These are phyloP conservation scores for Pocillopora grandis DNA, from an alignment of 92 coral and sea anemone species.

Conservation along the genomic window DNA sequence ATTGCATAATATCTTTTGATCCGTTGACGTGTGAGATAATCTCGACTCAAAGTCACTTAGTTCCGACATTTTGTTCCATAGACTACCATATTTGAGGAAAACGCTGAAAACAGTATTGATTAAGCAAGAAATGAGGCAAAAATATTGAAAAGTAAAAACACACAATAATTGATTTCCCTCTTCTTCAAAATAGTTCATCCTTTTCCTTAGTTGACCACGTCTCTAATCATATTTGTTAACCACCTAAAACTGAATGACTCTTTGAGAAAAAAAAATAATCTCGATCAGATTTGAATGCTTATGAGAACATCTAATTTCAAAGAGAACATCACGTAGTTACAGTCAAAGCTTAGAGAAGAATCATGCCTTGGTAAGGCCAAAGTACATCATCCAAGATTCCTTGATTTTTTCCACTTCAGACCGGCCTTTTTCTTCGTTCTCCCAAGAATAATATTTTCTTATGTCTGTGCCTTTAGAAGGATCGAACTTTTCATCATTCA, in stretches of 20 bases:
- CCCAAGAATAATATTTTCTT: constrained; percentile 36
- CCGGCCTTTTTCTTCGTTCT: constrained; percentile 20
- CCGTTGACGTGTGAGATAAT: neutral
- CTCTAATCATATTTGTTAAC: too few species aligned
- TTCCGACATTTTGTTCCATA: neutral
- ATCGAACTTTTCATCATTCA: neutral
- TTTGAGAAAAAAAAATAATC: too few species aligned
- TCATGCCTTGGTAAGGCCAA: constrained; percentile 4
- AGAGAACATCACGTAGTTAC: too few species aligned
- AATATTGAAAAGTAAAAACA: too few species aligned
- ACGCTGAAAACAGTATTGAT: neutral
- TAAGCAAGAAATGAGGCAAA: neutral
- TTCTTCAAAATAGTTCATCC: too few species aligned
- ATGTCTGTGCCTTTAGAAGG: neutral
- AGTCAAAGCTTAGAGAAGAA: too few species aligned
- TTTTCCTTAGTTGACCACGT: too few species aligned
- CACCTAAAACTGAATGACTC: too few species aligned
- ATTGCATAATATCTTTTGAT: neutral
- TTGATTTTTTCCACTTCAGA: constrained; percentile 26
- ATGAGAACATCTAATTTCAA: too few species aligned
- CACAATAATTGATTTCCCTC: too few species aligned
- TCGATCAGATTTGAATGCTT: too few species aligned
- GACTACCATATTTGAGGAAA: neutral
- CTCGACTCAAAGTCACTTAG: constrained; percentile 17
- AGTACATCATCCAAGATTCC: constrained; percentile 49